These are phyloP conservation scores for Steinernema feltiae DNA, from an alignment of 1,140 invertebrate genomes.

Conservation along the genomic window DNA sequence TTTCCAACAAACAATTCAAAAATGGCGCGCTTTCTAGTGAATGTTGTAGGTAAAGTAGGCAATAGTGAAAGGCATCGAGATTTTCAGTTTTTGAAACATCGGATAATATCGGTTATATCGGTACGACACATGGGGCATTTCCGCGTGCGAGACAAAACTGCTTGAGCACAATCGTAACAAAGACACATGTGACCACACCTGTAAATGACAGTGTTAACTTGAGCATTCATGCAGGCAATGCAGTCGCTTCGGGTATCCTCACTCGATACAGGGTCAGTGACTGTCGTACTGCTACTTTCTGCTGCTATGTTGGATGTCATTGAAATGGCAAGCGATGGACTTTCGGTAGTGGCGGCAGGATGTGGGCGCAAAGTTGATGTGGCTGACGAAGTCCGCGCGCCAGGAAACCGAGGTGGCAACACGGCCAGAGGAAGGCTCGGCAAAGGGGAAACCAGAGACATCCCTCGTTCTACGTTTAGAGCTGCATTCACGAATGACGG, in stretches of 20 bases:
- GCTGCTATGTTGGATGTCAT: neutral
- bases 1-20: no score
- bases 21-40: no score
- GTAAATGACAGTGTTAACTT: constrained; percentile 84
- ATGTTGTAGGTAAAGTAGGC: neutral
- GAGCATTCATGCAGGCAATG: constrained; percentile 84
- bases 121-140: constrained; percentile 83
- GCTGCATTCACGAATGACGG: no score
- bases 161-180: constrained; percentile 90
- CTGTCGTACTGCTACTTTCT: neutral
- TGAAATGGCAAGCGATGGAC: no score
- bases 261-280: neutral
- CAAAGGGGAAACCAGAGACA: no score
- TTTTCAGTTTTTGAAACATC: constrained; percentile 78
- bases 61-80: neutral
- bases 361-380: neutral
- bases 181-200: constrained; percentile 97
- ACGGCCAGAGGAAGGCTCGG: neutral
- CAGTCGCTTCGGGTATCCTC: constrained; percentile 66
- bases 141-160: constrained; percentile 69
- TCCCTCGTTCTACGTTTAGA: no score
- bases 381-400: neutral
- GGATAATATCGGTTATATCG: constrained; percentile 83
- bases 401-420: neutral
- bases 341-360: no score